Evolutionary conservation across 2,797 vertebrate genomes (phyloP).

Genomic region (Xenopus petersii): DNA sequence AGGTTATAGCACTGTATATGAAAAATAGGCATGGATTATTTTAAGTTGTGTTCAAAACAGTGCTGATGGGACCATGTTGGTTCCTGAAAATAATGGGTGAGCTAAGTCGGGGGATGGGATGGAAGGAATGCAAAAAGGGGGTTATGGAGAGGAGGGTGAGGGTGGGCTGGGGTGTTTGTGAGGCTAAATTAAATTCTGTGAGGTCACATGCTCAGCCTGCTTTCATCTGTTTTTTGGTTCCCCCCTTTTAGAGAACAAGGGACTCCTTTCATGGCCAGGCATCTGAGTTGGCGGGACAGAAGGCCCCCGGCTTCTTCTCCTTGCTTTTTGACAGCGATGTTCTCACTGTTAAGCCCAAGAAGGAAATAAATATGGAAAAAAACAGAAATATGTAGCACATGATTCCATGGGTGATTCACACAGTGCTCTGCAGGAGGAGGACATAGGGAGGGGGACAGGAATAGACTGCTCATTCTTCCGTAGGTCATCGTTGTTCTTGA

Average conservation of each 20-base stretch:
- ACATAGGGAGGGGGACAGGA: constrained; percentile 24
- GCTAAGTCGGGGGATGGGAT: constrained; percentile 8
- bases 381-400: constrained; percentile 46
- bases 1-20: too few species aligned
- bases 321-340: constrained; percentile 40
- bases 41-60: constrained; percentile 3
- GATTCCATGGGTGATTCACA: constrained; percentile 44
- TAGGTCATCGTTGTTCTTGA: constrained; percentile 17
- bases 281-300: constrained; percentile 47
- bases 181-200: constrained; percentile 48
- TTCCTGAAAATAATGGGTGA: background rate
- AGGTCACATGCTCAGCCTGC: constrained; percentile 48
- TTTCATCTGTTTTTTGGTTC: constrained; percentile 45
- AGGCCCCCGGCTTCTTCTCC: constrained; percentile 36
- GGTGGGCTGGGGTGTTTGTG: constrained; percentile 40
- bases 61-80: constrained; percentile 5
- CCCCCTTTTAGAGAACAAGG: constrained; percentile 41
- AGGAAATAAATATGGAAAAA: constrained; percentile 48
- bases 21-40: background rate
- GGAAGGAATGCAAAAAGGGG: constrained; percentile 39
- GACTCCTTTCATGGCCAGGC: constrained; percentile 34
- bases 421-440: constrained; percentile 31
- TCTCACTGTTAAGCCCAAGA: constrained; percentile 40
- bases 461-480: constrained; percentile 12
- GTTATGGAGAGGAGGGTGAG: constrained; percentile 25